phyloP scores from a whole-genome alignment of 1,140 invertebrate genomes.

The Ericerus pela region DNA sequence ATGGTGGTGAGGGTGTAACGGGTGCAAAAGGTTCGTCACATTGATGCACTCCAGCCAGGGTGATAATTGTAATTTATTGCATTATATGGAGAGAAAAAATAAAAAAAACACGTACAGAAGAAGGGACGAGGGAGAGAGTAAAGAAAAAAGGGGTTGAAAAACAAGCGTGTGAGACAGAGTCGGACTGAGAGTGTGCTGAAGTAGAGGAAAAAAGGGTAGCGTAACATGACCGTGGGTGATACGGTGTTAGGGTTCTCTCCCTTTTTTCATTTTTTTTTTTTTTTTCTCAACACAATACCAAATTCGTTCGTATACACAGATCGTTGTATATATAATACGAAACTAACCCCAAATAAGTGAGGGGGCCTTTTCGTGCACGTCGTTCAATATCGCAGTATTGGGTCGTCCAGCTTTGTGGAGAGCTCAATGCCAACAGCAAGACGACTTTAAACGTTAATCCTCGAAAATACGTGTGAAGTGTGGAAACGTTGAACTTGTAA shows the following conservation, averaged over 20 bases:
- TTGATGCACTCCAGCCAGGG: slow-evolving; percentile 3
- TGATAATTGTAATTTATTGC: slow-evolving; percentile 12
- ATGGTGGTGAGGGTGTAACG: not conserved
- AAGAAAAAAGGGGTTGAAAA: no score
- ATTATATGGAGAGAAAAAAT: not conserved
- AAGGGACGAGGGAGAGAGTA: no score
- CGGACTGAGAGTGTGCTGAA: no score
- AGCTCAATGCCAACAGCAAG: no score
- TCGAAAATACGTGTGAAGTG: no score
- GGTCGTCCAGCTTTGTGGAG: no score
- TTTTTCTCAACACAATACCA: not conserved
- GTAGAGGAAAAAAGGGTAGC: not conserved
- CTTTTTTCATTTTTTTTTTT: not conserved
- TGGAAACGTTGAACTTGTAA: no score
- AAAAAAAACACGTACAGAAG: no score
- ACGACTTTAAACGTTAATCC: no score
- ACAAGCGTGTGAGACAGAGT: no score
- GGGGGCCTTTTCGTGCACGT: no score
- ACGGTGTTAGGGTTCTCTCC: not conserved
- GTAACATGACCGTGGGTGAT: slow-evolving; percentile 1
- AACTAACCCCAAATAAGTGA: slow-evolving; percentile 1
- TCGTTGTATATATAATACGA: not conserved
- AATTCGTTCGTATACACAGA: not conserved
- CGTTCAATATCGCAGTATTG: no score
- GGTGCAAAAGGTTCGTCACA: not conserved